Evolutionary conservation across 2,113 vertebrate genomes (phyloP).

Genomic region (Rhagologus leucostigma): DNA sequence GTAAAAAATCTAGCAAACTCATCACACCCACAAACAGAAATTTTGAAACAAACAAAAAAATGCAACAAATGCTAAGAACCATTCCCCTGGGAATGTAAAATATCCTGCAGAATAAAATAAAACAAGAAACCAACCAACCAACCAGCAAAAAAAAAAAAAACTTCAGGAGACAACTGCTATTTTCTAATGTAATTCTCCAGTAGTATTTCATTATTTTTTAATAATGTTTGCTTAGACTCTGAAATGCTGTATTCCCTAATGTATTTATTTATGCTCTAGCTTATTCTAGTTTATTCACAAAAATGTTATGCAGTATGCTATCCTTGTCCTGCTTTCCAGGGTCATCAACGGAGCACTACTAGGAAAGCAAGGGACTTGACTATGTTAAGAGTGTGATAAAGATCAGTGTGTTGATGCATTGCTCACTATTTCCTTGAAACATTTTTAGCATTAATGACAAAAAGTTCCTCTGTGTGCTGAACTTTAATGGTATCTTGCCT

Average conservation of each 20-base stretch:
- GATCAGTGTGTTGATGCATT: background rate
- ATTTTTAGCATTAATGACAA: background rate
- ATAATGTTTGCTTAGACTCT: background rate
- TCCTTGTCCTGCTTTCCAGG: background rate
- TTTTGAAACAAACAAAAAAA: background rate
- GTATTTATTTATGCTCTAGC: background rate
- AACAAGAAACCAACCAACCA: rapidly evolving
- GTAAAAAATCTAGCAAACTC: background rate
- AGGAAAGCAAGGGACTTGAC: background rate
- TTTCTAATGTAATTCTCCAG: background rate
- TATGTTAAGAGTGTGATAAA: background rate
- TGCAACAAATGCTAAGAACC: background rate
- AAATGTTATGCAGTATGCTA: background rate
- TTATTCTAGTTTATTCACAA: background rate
- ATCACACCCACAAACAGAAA: background rate
- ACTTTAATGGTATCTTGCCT: background rate
- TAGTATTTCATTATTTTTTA: background rate
- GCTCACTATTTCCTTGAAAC: background rate
- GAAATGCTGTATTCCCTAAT: background rate
- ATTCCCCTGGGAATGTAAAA: background rate
- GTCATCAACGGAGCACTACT: background rate
- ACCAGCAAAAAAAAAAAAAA: background rate
- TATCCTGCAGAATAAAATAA: background rate
- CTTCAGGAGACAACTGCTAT: background rate
- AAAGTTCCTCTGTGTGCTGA: background rate